Conservation (phyloP, 2,797 vertebrate species). For the Euphonia xanthogaster region DNA sequence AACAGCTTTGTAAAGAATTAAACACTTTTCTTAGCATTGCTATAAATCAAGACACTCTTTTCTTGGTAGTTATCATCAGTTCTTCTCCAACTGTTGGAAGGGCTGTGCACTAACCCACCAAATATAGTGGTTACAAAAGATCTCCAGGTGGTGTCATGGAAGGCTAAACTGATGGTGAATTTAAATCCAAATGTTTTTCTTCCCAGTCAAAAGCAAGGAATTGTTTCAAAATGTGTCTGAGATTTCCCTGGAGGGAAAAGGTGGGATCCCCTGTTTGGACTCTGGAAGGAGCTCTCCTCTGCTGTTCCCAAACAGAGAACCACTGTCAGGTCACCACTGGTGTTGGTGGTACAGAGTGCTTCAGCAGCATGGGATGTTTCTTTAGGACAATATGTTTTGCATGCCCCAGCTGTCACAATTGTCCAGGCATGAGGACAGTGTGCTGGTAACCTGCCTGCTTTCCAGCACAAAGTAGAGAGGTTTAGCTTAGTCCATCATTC, state of each 20-base stretch:
- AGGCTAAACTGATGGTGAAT: not conserved
- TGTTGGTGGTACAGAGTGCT: fast-evolving
- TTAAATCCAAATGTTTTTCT: not conserved
- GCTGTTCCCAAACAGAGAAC: not conserved
- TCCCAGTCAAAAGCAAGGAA: not conserved
- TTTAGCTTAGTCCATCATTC: not conserved
- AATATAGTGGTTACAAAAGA: not conserved
- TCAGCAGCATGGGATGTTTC: not conserved
- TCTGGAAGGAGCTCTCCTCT: not conserved
- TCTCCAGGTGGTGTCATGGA: constrained; percentile 40
- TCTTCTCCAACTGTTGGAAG: not conserved
- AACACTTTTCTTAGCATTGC: not conserved
- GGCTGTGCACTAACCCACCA: not conserved
- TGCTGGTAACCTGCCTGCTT: not conserved
- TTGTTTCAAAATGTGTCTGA: not conserved
- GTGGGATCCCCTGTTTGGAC: not conserved
- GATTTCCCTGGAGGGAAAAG: not conserved
- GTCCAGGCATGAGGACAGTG: not conserved
- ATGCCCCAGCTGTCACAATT: not conserved
- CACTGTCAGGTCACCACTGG: not conserved
- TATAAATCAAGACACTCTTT: constrained; percentile 19
- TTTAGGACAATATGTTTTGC: not conserved
- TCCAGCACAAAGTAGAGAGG: not conserved
- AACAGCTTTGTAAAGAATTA: constrained; percentile 40
- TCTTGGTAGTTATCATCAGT: not conserved